These are phyloP conservation scores for Ramphastos sulfuratus DNA, from an alignment of 2,113 vertebrate species.

Conservation along the genomic window DNA sequence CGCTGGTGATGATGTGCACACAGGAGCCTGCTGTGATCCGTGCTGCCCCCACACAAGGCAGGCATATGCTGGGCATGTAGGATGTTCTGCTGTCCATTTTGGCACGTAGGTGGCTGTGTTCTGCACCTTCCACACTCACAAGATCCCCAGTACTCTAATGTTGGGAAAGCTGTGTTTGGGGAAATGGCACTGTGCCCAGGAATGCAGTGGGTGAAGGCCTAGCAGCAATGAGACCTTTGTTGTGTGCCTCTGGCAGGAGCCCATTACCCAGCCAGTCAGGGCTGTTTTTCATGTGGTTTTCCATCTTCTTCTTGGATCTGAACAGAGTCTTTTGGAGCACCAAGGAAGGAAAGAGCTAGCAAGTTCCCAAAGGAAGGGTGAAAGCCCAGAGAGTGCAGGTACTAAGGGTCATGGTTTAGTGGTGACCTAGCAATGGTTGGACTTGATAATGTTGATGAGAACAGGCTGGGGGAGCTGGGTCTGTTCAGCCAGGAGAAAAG, in stretches of 20 bases:
- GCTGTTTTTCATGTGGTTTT: slow-evolving; percentile 37
- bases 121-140: background rate
- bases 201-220: slow-evolving; percentile 3
- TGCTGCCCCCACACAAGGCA: background rate
- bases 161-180: background rate
- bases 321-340: background rate
- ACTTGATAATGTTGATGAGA: no score
- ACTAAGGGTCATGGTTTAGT: no score
- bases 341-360: background rate
- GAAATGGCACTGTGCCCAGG: background rate
- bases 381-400: background rate
- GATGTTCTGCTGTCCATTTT: background rate
- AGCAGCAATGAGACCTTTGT: background rate
- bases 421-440: no score
- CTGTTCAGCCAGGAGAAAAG: no score
- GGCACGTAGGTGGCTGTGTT: background rate
- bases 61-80: background rate
- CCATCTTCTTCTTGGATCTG: background rate
- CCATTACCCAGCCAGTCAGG: background rate
- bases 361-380: background rate
- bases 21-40: background rate
- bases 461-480: no score
- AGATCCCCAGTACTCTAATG: background rate
- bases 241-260: slow-evolving; percentile 24
- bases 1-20: background rate